phyloP scores from a whole-genome alignment of 2,113 vertebrate genomes.

The Notarius quadriscutis region DNA sequence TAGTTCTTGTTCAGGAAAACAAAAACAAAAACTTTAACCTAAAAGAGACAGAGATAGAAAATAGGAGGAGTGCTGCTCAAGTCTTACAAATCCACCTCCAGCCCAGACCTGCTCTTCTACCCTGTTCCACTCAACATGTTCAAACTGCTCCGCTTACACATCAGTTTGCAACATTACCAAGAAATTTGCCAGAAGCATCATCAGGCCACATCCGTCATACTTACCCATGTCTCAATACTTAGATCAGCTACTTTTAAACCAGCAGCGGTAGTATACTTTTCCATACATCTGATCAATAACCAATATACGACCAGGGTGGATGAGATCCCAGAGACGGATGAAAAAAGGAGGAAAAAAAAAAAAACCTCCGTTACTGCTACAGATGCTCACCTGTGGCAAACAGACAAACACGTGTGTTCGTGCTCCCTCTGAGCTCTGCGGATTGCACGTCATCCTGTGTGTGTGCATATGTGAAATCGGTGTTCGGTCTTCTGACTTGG shows the following conservation, averaged over 20 bases:
- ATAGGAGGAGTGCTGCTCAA: background rate
- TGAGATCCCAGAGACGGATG: background rate
- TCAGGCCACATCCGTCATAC: background rate
- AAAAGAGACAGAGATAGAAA: background rate
- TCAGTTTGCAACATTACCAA: slow-evolving; percentile 1
- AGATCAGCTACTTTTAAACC: background rate
- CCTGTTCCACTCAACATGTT: background rate
- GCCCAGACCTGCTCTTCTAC: slow-evolving; percentile 34
- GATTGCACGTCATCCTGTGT: slow-evolving; percentile 6
- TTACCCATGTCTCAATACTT: background rate
- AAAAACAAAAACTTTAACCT: background rate
- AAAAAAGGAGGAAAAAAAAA: background rate
- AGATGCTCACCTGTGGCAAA: slow-evolving; percentile 32
- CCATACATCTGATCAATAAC: background rate
- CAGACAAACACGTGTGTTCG: slow-evolving; percentile 1
- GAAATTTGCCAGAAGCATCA: slow-evolving; percentile 30
- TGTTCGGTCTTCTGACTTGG: background rate
- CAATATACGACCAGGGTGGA: background rate
- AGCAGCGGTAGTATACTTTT: background rate
- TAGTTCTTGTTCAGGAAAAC: background rate
- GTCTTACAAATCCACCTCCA: slow-evolving; percentile 24
- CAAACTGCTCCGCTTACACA: slow-evolving; percentile 33
- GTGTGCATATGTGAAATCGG: slow-evolving; percentile 27
- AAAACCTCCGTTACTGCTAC: no score
- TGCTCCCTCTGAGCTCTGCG: background rate